Evolutionary conservation across 2,888 invertebrate species (phyloP).

Genomic region (Brassicogethes aeneus): DNA sequence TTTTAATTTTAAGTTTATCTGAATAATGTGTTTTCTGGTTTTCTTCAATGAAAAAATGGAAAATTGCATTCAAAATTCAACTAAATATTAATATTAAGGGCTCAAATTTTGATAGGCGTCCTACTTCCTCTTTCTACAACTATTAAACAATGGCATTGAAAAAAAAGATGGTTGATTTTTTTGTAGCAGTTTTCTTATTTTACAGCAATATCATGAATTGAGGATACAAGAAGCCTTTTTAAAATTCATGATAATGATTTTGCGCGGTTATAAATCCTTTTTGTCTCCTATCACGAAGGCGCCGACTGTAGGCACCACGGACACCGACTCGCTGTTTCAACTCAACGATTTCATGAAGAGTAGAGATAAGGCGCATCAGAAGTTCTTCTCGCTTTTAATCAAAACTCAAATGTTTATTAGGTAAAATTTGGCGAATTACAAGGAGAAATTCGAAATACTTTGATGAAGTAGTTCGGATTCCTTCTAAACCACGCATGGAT

Average conservation of each 20-base stretch:
- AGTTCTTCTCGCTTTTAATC: constrained; percentile 83
- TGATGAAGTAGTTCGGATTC: not conserved
- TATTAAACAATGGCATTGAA: too few relatives aligned
- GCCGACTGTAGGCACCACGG: constrained; percentile 89
- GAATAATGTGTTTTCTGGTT: too few relatives aligned
- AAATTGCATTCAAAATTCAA: too few relatives aligned
- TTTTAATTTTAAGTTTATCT: too few relatives aligned
- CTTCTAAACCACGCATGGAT: too few relatives aligned
- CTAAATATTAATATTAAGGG: too few relatives aligned
- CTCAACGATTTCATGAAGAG: constrained; percentile 82
- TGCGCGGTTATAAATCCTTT: constrained; percentile 83
- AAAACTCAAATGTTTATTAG: constrained; percentile 96
- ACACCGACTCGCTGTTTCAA: constrained; percentile 91
- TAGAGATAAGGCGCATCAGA: constrained; percentile 78
- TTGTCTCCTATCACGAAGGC: constrained; percentile 89
- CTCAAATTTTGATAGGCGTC: too few relatives aligned
- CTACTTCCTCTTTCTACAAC: too few relatives aligned
- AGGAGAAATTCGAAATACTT: not conserved
- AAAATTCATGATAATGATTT: constrained; percentile 85
- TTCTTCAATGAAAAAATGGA: too few relatives aligned
- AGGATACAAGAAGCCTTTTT: constrained; percentile 97
- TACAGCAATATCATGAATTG: constrained; percentile 75
- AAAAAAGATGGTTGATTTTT: too few relatives aligned
- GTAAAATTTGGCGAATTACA: constrained; percentile 1
- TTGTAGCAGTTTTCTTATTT: constrained; percentile 16